Conservation (phyloP, 2,113 vertebrate genomes). For the Sylvia atricapilla region DNA sequence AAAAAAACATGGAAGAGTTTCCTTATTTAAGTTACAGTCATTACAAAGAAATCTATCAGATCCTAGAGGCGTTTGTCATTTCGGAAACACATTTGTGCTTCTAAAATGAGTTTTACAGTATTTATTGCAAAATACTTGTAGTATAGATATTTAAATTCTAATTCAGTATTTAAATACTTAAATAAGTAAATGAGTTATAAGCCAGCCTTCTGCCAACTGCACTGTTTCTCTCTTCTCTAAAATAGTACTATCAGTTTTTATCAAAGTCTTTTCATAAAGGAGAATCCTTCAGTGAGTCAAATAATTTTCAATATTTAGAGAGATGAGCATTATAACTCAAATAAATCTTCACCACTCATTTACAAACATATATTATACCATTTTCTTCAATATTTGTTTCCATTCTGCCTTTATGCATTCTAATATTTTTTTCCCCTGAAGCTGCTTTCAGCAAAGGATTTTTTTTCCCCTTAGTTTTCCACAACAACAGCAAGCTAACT, state of each 20-base stretch:
- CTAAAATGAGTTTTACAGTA: background rate
- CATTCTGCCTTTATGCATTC: background rate
- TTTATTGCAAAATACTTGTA: background rate
- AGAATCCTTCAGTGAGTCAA: background rate
- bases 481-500: background rate
- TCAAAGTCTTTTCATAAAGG: background rate
- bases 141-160: background rate
- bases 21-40: background rate
- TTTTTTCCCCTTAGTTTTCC: background rate
- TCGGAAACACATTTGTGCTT: background rate
- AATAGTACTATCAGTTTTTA: background rate
- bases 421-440: background rate
- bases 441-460: background rate
- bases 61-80: background rate
- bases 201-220: background rate
- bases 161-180: background rate
- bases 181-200: background rate
- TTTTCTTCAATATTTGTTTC: background rate
- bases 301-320: background rate
- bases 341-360: background rate
- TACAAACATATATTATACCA: background rate
- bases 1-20: background rate
- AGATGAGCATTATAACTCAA: background rate
- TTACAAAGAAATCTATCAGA: background rate
- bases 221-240: background rate